Conservation (phyloP, 2,797 vertebrate genomes). For the Galago senegalensis region DNA sequence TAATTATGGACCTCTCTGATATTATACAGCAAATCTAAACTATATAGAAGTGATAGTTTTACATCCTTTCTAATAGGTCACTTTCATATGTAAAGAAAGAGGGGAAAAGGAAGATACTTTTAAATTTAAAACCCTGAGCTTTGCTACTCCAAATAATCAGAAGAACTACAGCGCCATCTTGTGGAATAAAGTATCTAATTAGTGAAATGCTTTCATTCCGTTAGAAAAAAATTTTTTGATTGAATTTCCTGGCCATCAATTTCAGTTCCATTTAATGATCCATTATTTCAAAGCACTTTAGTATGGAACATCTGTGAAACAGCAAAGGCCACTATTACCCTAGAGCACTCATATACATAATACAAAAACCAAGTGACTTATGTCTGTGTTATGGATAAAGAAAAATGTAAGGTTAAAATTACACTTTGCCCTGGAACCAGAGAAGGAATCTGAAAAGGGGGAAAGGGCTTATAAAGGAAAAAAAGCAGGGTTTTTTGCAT, state of each 20-base stretch:
- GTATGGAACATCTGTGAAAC: conserved; percentile 46
- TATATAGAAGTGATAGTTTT: background rate
- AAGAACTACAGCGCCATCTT: conserved; percentile 81
- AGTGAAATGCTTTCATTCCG: background rate
- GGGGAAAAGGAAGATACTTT: background rate
- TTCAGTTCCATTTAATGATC: conserved; percentile 18
- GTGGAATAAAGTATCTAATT: conserved; percentile 64
- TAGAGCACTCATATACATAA: background rate
- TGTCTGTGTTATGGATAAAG: background rate
- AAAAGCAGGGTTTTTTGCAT: background rate
- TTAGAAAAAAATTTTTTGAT: conserved; percentile 20
- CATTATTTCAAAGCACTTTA: background rate
- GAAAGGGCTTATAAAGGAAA: background rate
- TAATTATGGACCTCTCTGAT: background rate
- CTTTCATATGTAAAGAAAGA: conserved; percentile 44
- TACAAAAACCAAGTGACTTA: background rate
- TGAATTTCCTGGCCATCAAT: conserved; percentile 12
- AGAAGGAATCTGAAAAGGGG: background rate
- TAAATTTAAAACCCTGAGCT: background rate
- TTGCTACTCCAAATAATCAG: background rate
- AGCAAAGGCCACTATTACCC: background rate
- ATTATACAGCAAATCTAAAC: background rate
- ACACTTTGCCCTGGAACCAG: background rate
- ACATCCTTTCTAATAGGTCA: background rate
- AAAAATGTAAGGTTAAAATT: conserved; percentile 20